Evolutionary conservation across 2,113 vertebrate species (phyloP).

Genomic region (Oreotrochilus melanogaster): DNA sequence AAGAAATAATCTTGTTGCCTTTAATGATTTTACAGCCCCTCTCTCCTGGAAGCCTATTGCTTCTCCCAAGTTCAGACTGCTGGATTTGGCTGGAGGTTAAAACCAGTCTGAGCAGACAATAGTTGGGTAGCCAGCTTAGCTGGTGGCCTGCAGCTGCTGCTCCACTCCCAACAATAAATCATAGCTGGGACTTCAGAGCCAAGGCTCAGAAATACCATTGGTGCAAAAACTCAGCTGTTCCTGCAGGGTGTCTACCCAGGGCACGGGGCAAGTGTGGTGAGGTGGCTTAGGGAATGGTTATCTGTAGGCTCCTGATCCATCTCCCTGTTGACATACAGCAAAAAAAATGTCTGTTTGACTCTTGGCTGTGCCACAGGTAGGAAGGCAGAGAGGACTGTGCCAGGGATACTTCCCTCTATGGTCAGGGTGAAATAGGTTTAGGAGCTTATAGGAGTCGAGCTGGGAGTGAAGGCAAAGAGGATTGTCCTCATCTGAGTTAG

Average conservation of each 20-base stretch:
- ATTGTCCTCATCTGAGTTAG: neutral
- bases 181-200: neutral
- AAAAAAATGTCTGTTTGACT: neutral
- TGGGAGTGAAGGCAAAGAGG: neutral
- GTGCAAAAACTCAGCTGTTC: neutral
- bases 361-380: neutral
- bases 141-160: neutral
- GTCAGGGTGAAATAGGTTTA: neutral
- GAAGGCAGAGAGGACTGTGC: neutral
- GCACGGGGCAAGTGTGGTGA: neutral
- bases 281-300: neutral
- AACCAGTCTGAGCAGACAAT: neutral
- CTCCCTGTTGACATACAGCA: fast-evolving
- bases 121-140: neutral
- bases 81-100: neutral
- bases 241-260: neutral
- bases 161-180: neutral
- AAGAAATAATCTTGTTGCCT: neutral
- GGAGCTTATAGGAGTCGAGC: neutral
- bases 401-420: neutral
- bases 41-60: neutral
- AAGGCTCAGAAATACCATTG: neutral
- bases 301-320: neutral
- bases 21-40: neutral
- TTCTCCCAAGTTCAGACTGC: neutral